Base-by-base conservation (phyloP, 2,113 vertebrate species). In the Calonectris borealis region DNA sequence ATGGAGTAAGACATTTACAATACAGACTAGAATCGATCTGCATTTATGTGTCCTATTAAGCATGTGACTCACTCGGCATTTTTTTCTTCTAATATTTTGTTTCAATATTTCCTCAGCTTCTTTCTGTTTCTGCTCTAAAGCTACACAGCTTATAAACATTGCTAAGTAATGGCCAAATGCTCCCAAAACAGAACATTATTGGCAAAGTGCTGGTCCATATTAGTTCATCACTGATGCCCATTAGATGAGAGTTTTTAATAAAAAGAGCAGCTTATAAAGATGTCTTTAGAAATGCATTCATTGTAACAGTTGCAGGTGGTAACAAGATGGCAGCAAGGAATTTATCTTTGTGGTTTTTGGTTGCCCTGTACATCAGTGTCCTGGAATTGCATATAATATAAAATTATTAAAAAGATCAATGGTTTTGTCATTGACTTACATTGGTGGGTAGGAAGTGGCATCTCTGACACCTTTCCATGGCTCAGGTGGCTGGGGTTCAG, bases 391-490 rank as follows among this genome's bases (percentile, higher is more conserved):
- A 61, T 1, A 3, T 36, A 44, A 40, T 21, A 12, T 11, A 48
- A 22, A 49, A 54, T 9, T 2, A 16, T 16, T 8, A 5, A 22
- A 36, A 54, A 48, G 14, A 26, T 32, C 17, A 2, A 2, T 16
- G 21, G 10, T 11, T 69, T 68, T 51, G 20, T 44, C 49, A 21
- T 11, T 48, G 76, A 55, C 98, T 98, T 97, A 99, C 99, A 98
- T 97, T 24, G 82, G 87, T 8, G 99, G 98, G 66, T 98, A 98
- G 38, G 98, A 90, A 44, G 98, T 98, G 58, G 98, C 98, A 2
- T 98, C 96, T 90, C 98, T 98, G 89, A 98, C 86, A 46, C 98
- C 98, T 57, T 97, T 71, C 99, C 98, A 99, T 16, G 93, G 82
- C 44, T 98, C 96, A 1, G 96, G 96, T 60, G 98, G 96, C 83